Evolutionary conservation across 2,888 invertebrate species (phyloP), one percentile per base, ranked within the genome.

Genomic region (Pseudococcus longispinus): DNA sequence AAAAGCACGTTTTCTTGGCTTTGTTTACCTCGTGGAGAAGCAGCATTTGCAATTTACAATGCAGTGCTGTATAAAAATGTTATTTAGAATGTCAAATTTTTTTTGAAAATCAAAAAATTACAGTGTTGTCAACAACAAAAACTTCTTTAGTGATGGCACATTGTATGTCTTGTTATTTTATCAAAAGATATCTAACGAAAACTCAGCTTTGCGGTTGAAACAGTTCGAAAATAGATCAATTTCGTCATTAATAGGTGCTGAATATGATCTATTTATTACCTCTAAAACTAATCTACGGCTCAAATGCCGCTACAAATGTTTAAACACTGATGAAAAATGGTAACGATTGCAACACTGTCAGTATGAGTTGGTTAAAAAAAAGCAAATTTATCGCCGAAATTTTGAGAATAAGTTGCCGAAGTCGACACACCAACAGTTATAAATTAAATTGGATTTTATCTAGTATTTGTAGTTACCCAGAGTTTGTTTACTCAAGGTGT

Each of bases 331-430:
- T 46, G 13, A 46, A 46, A 46, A 46, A 46, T 46, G 15, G 60
- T 13, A 60, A 11, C 60, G 23, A 18, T 42, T 80, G 23, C 77
- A 80, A 80, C 77, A 80, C 77, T 80, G 77, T 15, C 42, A 80
- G 23, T 20, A 80, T 80, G 77, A 80, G 37, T 80, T 80, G n/a
- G 20, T 80, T 80, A 8, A 80, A 80, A 80, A 15, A 9, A 80
- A 11, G 20, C 42, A 42, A 20, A 42, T n/a, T 80, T 42, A 42
- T 80, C 77, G 13, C 42, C 18, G 13, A 18, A 42, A 80, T 0
- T 60, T 5, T 60, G 2, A 23, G 9, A 60, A 51, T 51, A 11
- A 5, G 1, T 20, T 13, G 77, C 77, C 37, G 77, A 42, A 42
- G 4, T 42, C 42, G 42, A 80, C 42, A 20, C 18, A 8, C 18